Conservation (phyloP, 2,888 invertebrate species). For the Drosophila recens region DNA sequence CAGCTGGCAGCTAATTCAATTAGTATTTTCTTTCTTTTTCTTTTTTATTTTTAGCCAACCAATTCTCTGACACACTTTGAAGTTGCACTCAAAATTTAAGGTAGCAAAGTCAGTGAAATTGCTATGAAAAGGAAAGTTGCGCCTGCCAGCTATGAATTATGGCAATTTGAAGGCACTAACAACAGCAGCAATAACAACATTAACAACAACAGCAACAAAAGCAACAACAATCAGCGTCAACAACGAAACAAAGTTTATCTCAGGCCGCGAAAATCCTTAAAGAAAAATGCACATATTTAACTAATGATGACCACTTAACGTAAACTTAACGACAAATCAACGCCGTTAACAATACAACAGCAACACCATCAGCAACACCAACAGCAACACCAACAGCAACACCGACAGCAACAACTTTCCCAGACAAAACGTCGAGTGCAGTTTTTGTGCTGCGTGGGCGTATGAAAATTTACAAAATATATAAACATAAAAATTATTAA, state of each 20-base stretch:
- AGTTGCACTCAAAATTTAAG: conserved; percentile 54
- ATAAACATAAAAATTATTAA: conserved; percentile 79
- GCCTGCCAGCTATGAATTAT: conserved; percentile 70
- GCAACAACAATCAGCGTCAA: conserved; percentile 28
- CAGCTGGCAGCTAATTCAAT: conserved; percentile 60
- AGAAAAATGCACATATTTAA: conserved; percentile 82
- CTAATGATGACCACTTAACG: conserved; percentile 80
- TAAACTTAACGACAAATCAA: conserved; percentile 81
- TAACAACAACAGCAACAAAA: conserved; percentile 27
- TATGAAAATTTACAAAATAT: conserved; percentile 59
- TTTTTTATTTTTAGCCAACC: not conserved
- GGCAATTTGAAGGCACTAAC: conserved; percentile 64
- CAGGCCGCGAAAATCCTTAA: conserved; percentile 70
- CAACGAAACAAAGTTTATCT: conserved; percentile 58
- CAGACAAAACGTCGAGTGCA: conserved; percentile 61
- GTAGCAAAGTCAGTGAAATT: conserved; percentile 51
- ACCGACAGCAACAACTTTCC: conserved; percentile 66
- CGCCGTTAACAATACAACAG: conserved; percentile 51
- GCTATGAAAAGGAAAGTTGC: conserved; percentile 70
- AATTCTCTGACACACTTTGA: conserved; percentile 47
- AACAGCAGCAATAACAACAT: conserved; percentile 32
- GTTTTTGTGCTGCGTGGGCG: conserved; percentile 63
- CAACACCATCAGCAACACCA: conserved; percentile 34
- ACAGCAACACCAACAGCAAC: conserved; percentile 40
- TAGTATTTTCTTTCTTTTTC: conserved; percentile 8